Base-by-base conservation (phyloP, 2,888 invertebrate species). In the Andrena camellia region DNA sequence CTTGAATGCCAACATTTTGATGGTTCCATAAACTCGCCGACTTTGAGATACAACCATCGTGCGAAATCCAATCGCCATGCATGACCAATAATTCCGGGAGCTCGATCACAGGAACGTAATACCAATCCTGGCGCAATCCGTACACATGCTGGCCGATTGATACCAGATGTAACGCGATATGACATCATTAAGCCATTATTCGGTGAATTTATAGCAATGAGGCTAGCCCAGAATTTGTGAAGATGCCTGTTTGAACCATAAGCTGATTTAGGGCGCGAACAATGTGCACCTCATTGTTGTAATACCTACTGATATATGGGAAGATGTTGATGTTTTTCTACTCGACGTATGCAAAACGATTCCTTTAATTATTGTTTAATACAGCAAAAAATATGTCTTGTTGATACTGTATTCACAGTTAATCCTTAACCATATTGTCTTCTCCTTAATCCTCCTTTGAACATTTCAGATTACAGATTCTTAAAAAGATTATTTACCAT, bases 61-160 rank as follows among this genome's bases (percentile, higher is more conserved):
- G 75, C 68, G 70, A 86, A 81, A 86, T 86, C 78, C 78, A 73
- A 85, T 88, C 88, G 71, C 63, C 33, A 64, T 66, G 73, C 66
- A 77, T 63, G 83, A 48, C 70, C 83, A 81, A 88, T 85, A 79
- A 78, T 81, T 62, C 66, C 69, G 72, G 42, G 31, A 73, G 81
- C 69, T 64, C 42, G 68, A 72, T 66, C 64, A 64, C 42, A 26
- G 62, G 63, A 52, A 54, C 59, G 67, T 71, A 64, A 42, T 23
- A 59, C 68, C 69, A 33, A 73, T 81, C 67, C 75, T 64, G 52
- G 52, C 31, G 78, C 67, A 60, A 68, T 75, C 73, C 75, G 52
- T 64, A 72, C 42, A 64, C 35, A 57, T 23, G 68, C 42, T 7
- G 20, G 2, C 59, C 76, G 76, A 81, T 74, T 64, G 77, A 78